These are phyloP conservation scores for Glossosoma conforme DNA, from an alignment of 1,140 invertebrate genomes.

Conservation along the genomic window DNA sequence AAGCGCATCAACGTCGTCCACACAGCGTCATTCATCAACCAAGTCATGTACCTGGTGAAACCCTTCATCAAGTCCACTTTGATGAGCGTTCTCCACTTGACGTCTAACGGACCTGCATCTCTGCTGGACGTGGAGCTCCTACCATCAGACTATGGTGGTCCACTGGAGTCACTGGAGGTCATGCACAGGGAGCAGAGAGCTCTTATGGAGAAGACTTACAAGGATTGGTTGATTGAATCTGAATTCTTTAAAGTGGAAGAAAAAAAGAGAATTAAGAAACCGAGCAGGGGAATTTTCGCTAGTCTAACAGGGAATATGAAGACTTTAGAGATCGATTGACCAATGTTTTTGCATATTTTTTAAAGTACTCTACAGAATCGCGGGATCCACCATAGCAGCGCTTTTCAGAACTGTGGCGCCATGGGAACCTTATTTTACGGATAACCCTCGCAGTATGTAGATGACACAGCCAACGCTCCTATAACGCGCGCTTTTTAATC, in stretches of 20 bases:
- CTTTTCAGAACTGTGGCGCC: too few relatives aligned
- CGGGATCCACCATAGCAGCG: too few relatives aligned
- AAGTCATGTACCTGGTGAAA: slow-evolving; percentile 55
- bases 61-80: slow-evolving; percentile 55
- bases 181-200: slow-evolving; percentile 45
- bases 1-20: slow-evolving; percentile 57
- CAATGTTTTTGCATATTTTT: too few relatives aligned
- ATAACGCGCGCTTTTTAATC: too few relatives aligned
- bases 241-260: slow-evolving; percentile 47
- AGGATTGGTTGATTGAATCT: slow-evolving; percentile 47
- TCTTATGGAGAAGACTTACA: slow-evolving; percentile 46
- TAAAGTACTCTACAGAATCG: too few relatives aligned
- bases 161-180: slow-evolving; percentile 41
- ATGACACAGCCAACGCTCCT: too few relatives aligned
- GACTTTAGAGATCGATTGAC: slow-evolving; percentile 46
- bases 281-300: slow-evolving; percentile 45
- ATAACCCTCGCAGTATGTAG: too few relatives aligned
- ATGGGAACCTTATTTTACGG: too few relatives aligned
- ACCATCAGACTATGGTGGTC: slow-evolving; percentile 48
- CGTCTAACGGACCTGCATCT: slow-evolving; percentile 44
- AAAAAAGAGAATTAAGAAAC: slow-evolving; percentile 48
- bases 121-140: slow-evolving; percentile 44
- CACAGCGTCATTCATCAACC: slow-evolving; percentile 57
- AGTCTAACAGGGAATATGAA: slow-evolving; percentile 45
- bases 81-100: slow-evolving; percentile 51